Evolutionary conservation across 37 sponge, comb jelly and placozoan species (phyloP).

Genomic region (Tethya wilhelma): DNA sequence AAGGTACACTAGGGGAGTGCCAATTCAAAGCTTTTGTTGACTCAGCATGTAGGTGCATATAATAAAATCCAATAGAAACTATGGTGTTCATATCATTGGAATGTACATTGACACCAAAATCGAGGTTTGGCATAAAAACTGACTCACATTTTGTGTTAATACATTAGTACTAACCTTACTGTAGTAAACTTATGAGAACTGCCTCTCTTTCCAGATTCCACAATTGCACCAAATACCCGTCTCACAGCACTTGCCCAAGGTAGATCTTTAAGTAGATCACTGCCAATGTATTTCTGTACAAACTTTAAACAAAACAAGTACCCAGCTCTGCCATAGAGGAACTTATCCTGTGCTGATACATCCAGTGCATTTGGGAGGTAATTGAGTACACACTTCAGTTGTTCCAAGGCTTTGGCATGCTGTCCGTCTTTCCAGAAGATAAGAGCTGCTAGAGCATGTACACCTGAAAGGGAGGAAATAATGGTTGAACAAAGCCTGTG

Average conservation of each 20-base stretch:
- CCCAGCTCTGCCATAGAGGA: constrained; percentile 72
- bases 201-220: constrained; percentile 24
- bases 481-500: no score
- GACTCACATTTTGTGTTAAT: no score
- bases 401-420: constrained; percentile 9
- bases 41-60: no score
- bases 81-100: no score
- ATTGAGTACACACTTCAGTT: constrained; percentile 14
- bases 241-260: neutral
- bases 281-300: constrained; percentile 47
- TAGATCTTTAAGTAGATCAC: neutral
- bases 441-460: constrained; percentile 25
- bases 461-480: no score
- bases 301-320: constrained; percentile 61
- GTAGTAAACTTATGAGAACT: no score
- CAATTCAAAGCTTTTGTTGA: no score
- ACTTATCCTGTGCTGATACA: constrained; percentile 36
- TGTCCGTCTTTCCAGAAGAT: constrained; percentile 27
- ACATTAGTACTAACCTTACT: no score
- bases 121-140: no score
- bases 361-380: neutral
- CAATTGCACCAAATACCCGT: constrained; percentile 40
- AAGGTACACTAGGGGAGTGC: no score
- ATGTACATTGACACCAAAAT: no score
- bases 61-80: no score